Base-by-base conservation (phyloP, 2,113 vertebrate genomes). In the Chloropsis cyanopogon region DNA sequence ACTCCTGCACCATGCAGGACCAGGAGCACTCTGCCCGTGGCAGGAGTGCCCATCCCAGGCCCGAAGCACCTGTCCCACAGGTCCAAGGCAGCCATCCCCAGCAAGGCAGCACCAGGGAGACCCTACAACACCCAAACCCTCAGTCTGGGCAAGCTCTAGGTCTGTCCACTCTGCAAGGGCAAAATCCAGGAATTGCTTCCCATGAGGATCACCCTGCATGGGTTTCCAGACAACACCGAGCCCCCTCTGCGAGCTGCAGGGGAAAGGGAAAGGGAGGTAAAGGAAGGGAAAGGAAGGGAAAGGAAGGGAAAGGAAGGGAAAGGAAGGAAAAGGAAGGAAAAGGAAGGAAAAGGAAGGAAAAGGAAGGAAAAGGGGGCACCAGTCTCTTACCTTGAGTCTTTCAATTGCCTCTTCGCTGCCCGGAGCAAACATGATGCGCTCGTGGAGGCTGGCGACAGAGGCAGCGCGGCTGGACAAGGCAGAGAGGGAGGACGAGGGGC, bases 401-500 rank as follows among this genome's bases (percentile, higher is more conserved):
- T 99, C 99, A 0, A 99, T 99, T 12, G 99, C 99, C 95, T 99
- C 99, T 93, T 99, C 99, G 0, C 99, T 99, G 85, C 99, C 99
- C 0, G 99, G 99, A 92, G 98, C 99, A 93, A 99, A 99, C 98
- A 99, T 98, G 97, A 99, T 98, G 95, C 99, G 99, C 83, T 99
- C 99, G 0, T 99, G 99, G 44, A 99, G 98, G 96, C 98, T 99
- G 97, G 98, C 98, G 6, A 99, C 99, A 0, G 99, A 99, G 85
- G 98, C 99, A 0, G 99, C 99, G 0, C 99, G 98, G 96, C 99
- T 99, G 97, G 99, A 99, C 96, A 99, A 91, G 93, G 98, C 99
- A 0, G 99, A 98, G 86, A 99, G 98, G 65, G 99, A 99, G 66
- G 99, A 99, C 41, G 99, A 99, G 75, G 99, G 99, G 92, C 99